A percentile compares a stretch with the other conserved stretches of the same genome.
phyloP scores from a whole-genome alignment of 2,797 vertebrate genomes.

The Takifugu rubripes region DNA sequence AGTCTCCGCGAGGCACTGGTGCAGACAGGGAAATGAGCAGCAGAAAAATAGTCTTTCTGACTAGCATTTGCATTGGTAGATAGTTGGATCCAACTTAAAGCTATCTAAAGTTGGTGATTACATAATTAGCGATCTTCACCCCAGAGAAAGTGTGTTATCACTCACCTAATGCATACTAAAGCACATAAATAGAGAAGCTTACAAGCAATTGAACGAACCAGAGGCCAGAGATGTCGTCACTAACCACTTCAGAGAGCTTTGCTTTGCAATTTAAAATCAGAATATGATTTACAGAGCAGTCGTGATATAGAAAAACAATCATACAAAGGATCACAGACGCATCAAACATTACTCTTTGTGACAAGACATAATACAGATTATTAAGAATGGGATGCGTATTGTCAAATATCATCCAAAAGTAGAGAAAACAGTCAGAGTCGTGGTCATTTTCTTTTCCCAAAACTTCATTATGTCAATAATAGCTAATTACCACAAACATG shows the following conservation, averaged over 20 bases:
- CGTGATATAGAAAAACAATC: no score
- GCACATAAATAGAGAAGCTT: neutral
- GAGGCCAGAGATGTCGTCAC: neutral
- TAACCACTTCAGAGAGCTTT: neutral
- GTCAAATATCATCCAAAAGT: neutral
- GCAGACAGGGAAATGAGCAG: conserved; percentile 9
- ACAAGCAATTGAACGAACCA: neutral
- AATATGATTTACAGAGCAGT: no score
- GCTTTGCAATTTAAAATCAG: no score
- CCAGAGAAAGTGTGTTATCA: neutral
- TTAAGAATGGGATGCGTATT: neutral
- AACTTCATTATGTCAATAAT: no score
- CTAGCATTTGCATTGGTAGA: no score
- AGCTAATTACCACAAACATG: conserved; percentile 4
- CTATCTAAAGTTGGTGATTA: neutral
- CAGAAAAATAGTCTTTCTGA: neutral
- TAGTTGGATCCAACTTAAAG: neutral
- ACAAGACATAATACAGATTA: neutral
- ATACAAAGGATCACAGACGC: no score
- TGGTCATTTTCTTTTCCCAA: conserved; percentile 1
- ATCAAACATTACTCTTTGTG: no score
- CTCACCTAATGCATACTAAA: neutral
- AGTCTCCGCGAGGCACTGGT: conserved; percentile 20
- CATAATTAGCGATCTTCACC: neutral
- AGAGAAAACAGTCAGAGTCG: neutral